These are phyloP conservation scores for Desmodus rotundus DNA, from an alignment of 2,113 vertebrate genomes.

Conservation along the genomic window DNA sequence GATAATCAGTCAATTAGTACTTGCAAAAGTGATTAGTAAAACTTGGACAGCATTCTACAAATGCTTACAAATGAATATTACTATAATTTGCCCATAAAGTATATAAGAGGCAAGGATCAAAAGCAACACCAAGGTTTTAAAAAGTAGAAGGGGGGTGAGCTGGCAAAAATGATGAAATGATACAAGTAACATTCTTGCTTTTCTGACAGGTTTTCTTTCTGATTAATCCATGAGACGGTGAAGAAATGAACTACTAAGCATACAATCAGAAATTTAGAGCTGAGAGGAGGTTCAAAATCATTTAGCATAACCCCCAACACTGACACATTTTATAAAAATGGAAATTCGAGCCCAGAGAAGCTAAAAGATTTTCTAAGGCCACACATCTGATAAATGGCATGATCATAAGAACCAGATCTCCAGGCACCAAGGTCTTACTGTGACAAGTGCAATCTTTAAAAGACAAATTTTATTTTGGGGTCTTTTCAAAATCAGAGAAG, in stretches of 20 bases:
- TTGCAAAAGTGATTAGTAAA: constrained; percentile 14
- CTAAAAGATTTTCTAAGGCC: not conserved
- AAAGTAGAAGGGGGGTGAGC: not conserved
- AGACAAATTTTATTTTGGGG: not conserved
- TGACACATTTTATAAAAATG: not conserved
- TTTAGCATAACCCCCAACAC: not conserved
- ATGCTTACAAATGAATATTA: constrained; percentile 1
- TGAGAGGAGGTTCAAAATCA: not conserved
- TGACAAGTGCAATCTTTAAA: not conserved
- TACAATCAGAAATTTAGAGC: constrained; percentile 15
- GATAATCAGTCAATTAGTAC: not conserved
- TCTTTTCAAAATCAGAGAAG: constrained; percentile 40
- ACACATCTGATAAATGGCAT: not conserved
- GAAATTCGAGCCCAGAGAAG: constrained; percentile 2
- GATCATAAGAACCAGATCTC: not conserved
- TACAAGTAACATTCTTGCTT: constrained; percentile 30
- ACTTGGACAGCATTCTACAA: not conserved
- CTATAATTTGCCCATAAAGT: not conserved
- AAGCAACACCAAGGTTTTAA: not conserved
- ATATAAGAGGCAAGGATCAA: constrained; percentile 16
- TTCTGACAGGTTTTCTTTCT: constrained; percentile 4
- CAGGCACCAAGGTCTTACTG: not conserved
- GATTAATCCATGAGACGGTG: not conserved
- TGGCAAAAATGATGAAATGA: not conserved
- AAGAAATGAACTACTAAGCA: constrained; percentile 26